Evolutionary conservation across 2,797 vertebrate species (phyloP).

Genomic region (Remorina albescens): DNA sequence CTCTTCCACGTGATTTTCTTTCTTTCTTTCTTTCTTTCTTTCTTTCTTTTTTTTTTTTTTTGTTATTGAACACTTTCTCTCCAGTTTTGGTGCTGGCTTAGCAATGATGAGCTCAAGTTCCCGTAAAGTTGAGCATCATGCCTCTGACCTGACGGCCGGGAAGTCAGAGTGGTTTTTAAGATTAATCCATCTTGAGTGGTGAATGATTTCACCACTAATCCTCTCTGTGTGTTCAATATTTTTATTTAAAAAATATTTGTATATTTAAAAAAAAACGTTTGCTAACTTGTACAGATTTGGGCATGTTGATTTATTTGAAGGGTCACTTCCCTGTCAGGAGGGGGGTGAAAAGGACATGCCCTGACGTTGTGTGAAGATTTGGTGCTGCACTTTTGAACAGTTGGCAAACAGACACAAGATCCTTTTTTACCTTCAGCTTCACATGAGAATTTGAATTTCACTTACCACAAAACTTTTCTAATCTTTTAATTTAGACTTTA

Average conservation of each 20-base stretch:
- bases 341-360: background rate
- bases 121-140: conserved; percentile 41
- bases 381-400: background rate
- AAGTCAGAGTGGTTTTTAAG: background rate
- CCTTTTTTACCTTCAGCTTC: conserved; percentile 30
- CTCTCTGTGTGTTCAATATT: conserved; percentile 4
- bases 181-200: background rate
- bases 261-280: too few species aligned
- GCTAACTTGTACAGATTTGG: background rate
- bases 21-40: too few species aligned
- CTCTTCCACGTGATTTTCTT: conserved; percentile 89
- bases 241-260: too few species aligned
- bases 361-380: background rate
- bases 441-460: conserved; percentile 45
- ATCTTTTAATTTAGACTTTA: conserved; percentile 82
- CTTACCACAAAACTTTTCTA: conserved; percentile 68
- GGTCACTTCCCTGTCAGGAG: background rate
- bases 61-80: conserved; percentile 81
- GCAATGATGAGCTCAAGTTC: conserved; percentile 40
- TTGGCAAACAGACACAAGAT: background rate
- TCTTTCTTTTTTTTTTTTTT: too few species aligned
- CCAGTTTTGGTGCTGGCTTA: conserved; percentile 65
- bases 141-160: conserved; percentile 12
- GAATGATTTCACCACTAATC: background rate
- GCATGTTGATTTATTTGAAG: background rate